A percentile compares a stretch with the other conserved stretches of the same genome.
These are phyloP conservation scores for Drosophila formosana DNA, from an alignment of 2,888 invertebrate species.

Conservation along the genomic window DNA sequence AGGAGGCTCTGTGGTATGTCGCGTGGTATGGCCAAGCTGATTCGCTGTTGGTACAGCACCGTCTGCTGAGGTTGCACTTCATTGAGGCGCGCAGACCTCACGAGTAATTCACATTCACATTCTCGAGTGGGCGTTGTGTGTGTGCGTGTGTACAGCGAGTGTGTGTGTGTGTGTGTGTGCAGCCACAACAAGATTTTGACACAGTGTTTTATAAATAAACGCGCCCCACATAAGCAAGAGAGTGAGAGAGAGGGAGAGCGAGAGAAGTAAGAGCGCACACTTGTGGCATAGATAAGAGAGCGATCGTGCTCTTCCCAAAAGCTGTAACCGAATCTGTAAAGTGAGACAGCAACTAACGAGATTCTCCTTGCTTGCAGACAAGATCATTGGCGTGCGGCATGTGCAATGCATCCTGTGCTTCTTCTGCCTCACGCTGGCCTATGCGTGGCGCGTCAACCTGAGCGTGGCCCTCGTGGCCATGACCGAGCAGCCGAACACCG, in stretches of 20 bases:
- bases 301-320: neutral
- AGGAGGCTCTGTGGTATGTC: slow-evolving; percentile 19
- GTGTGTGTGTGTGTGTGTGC: slow-evolving; percentile 8
- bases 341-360: neutral
- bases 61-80: slow-evolving; percentile 61
- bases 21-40: slow-evolving; percentile 40
- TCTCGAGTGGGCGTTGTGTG: slow-evolving; percentile 53
- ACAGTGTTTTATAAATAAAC: slow-evolving; percentile 80
- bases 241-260: slow-evolving; percentile 3
- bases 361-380: slow-evolving; percentile 66
- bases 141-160: neutral
- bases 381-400: slow-evolving; percentile 88
- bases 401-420: slow-evolving; percentile 88
- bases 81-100: slow-evolving; percentile 50
- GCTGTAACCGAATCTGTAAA: neutral
- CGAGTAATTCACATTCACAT: slow-evolving; percentile 54
- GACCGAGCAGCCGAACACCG: slow-evolving; percentile 86
- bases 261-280: slow-evolving; percentile 7
- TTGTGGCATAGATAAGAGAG: slow-evolving; percentile 44
- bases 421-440: slow-evolving; percentile 87
- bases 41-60: slow-evolving; percentile 69
- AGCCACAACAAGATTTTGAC: slow-evolving; percentile 76
- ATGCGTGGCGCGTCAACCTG: slow-evolving; percentile 89
- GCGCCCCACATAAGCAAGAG: slow-evolving; percentile 72
- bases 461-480: slow-evolving; percentile 91